phyloP scores from a whole-genome alignment of 2,888 invertebrate species.

The Tethea ocularis region DNA sequence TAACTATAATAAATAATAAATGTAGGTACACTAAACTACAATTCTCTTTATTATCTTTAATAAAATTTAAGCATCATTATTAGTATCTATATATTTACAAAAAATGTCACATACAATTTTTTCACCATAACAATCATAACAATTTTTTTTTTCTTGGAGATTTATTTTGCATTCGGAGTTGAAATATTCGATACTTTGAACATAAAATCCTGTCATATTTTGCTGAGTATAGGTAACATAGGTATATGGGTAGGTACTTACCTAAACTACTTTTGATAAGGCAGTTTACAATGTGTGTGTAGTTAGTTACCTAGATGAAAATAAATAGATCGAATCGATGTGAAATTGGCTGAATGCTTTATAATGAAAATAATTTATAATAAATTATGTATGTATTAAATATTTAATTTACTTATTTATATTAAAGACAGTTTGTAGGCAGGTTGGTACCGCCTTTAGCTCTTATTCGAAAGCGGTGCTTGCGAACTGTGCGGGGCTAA shows the following conservation, averaged over 20 bases:
- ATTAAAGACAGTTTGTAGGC: background rate
- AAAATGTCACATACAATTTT: background rate
- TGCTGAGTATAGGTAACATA: background rate
- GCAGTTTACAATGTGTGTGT: background rate
- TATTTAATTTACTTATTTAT: background rate
- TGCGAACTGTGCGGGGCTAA: too few species aligned
- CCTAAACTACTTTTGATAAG: conserved; percentile 4
- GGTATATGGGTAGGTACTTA: background rate
- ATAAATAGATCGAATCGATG: background rate
- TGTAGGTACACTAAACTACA: background rate
- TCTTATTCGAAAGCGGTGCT: background rate
- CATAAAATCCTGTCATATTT: background rate
- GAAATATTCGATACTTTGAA: too few species aligned
- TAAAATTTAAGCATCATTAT: background rate
- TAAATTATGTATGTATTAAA: too few species aligned
- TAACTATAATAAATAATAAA: conserved; percentile 12
- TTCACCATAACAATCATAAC: background rate
- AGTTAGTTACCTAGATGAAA: background rate
- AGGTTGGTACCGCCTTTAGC: background rate
- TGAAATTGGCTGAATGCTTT: background rate
- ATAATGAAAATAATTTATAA: too few species aligned
- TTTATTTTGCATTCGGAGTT: too few species aligned
- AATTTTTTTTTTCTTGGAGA: background rate
- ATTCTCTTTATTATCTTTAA: background rate
- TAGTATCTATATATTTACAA: background rate